Evolutionary conservation across 2,113 vertebrate species (phyloP).

Genomic region (Corydoras sp.): DNA sequence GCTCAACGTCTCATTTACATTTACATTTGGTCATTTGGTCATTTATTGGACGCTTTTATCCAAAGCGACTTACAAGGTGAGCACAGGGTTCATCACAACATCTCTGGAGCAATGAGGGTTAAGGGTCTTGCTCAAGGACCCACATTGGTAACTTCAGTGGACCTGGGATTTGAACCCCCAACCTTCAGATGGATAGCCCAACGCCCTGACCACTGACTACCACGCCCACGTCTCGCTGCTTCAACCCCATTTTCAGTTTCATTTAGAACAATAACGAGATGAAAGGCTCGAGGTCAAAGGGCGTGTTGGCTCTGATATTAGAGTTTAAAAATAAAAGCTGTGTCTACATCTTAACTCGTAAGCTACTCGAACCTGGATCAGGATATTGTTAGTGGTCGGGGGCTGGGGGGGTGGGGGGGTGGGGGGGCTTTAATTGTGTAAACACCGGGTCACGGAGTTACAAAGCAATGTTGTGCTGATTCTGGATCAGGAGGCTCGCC

Average conservation of each 20-base stretch:
- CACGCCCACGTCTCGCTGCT: too few relatives aligned
- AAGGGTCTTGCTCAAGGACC: too few relatives aligned
- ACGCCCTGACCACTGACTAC: too few relatives aligned
- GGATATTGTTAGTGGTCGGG: conserved; percentile 11
- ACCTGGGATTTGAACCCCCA: too few relatives aligned
- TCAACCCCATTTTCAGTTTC: not conserved
- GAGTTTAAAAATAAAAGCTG: conserved; percentile 39
- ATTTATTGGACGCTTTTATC: too few relatives aligned
- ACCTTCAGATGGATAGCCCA: too few relatives aligned
- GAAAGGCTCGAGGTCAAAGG: conserved; percentile 14
- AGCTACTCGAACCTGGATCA: conserved; percentile 16
- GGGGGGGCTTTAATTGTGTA: conserved; percentile 5
- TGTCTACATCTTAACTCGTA: conserved; percentile 29
- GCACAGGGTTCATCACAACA: too few relatives aligned
- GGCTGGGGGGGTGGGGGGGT: not conserved
- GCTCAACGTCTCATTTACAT: too few relatives aligned
- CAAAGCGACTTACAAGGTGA: too few relatives aligned
- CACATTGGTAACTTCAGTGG: too few relatives aligned
- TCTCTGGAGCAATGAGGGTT: too few relatives aligned
- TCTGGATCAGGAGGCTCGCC: not conserved
- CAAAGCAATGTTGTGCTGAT: not conserved
- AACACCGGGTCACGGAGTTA: conserved; percentile 17
- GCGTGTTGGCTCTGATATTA: conserved; percentile 36
- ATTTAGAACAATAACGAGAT: conserved; percentile 31
- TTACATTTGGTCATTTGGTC: too few relatives aligned